phyloP scores from a whole-genome alignment of 2,113 vertebrate species.

The Lutjanus erythropterus region DNA sequence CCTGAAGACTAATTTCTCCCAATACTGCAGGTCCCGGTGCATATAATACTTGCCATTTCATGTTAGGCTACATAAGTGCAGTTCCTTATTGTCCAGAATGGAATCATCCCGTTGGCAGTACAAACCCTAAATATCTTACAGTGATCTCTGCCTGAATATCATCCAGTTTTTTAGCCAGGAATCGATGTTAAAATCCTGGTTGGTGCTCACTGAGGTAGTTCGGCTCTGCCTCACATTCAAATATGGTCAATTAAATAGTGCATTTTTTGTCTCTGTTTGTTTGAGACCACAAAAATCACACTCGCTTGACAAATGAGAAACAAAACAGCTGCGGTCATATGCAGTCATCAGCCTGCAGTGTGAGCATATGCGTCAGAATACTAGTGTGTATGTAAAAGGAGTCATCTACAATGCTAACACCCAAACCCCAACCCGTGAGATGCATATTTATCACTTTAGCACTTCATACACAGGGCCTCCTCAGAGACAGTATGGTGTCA shows the following conservation, averaged over 20 bases:
- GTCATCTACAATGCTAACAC: constrained; percentile 37
- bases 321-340: constrained; percentile 7
- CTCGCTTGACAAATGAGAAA: constrained; percentile 8
- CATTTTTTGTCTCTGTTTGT: background rate
- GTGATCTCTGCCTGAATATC: too few relatives aligned
- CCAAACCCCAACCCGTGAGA: constrained; percentile 5
- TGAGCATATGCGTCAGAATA: background rate
- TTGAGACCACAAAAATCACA: background rate
- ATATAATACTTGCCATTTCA: too few relatives aligned
- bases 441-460: constrained; percentile 32
- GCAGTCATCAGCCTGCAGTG: background rate
- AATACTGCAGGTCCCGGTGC: too few relatives aligned
- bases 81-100: too few relatives aligned
- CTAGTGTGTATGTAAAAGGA: constrained; percentile 25
- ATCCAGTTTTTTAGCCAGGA: too few relatives aligned
- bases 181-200: too few relatives aligned
- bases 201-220: too few relatives aligned
- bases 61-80: too few relatives aligned
- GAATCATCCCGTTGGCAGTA: too few relatives aligned
- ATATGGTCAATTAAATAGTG: background rate
- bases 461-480: background rate
- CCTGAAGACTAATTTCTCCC: too few relatives aligned
- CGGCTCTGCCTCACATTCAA: background rate
- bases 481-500: constrained; percentile 27
- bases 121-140: too few relatives aligned